These are phyloP conservation scores for Gymnocypris eckloni DNA, from an alignment of 2,797 vertebrate genomes.

Conservation along the genomic window DNA sequence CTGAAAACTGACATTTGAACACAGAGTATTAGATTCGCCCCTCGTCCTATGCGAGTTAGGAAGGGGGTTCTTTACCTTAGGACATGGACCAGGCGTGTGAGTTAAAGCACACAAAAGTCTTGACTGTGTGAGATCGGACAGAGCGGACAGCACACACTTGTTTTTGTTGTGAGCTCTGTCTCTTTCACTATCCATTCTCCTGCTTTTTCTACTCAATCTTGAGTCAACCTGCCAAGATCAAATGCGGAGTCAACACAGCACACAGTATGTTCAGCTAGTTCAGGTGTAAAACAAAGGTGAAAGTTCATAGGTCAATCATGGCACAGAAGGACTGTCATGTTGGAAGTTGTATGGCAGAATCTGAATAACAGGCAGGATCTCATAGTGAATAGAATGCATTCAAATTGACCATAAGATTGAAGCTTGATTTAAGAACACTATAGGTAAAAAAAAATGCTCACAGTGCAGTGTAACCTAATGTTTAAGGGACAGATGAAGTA, in stretches of 20 bases:
- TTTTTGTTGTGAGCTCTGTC: constrained; percentile 70
- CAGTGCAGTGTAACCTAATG: constrained; percentile 13
- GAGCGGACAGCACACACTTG: constrained; percentile 75
- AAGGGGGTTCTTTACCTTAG: constrained; percentile 82
- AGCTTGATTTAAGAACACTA: not conserved
- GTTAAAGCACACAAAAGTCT: constrained; percentile 75
- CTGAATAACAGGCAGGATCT: not conserved
- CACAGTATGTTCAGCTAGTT: constrained; percentile 72
- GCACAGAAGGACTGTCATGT: constrained; percentile 54
- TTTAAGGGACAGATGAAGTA: constrained; percentile 12
- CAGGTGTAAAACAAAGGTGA: constrained; percentile 55
- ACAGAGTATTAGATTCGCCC: constrained; percentile 74
- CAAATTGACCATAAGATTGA: not conserved
- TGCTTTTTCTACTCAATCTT: constrained; percentile 79
- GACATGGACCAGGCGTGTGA: constrained; percentile 77
- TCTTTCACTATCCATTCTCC: constrained; percentile 65
- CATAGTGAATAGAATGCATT: not conserved
- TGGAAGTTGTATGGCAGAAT: constrained; percentile 15
- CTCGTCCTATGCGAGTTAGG: constrained; percentile 69
- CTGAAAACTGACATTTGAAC: constrained; percentile 73
- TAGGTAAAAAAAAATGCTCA: not conserved
- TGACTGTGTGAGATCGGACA: constrained; percentile 71
- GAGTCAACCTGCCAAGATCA: constrained; percentile 86
- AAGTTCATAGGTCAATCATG: constrained; percentile 58
- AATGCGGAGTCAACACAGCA: constrained; percentile 83